These are phyloP conservation scores for Drosophila histrio DNA, from an alignment of 2,888 invertebrate genomes.

Conservation along the genomic window DNA sequence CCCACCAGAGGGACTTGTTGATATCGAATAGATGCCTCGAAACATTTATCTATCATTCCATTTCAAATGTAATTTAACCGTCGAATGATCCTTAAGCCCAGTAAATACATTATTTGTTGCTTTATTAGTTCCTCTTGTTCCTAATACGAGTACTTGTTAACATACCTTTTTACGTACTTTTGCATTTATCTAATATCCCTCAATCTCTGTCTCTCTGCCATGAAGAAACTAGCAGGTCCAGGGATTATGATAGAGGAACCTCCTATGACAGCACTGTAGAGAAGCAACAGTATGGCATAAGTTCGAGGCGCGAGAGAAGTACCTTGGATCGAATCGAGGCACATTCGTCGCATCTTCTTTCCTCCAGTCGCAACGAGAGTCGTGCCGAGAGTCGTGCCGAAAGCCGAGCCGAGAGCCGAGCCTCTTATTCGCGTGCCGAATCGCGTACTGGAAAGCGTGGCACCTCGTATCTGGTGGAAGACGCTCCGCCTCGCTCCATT, in stretches of 20 bases:
- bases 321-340: constrained; percentile 62
- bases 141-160: constrained; percentile 13
- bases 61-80: constrained; percentile 9
- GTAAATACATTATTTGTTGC: constrained; percentile 2
- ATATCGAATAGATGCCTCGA: constrained; percentile 39
- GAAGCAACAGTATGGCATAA: constrained; percentile 59
- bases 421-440: constrained; percentile 60
- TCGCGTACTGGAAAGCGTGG: constrained; percentile 48
- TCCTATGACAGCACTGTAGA: constrained; percentile 78
- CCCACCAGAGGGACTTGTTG: constrained; percentile 4
- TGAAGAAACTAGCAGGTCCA: constrained; percentile 66
- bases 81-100: not conserved
- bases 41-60: constrained; percentile 10
- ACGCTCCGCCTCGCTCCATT: constrained; percentile 79
- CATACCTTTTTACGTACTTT: not conserved
- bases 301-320: constrained; percentile 63
- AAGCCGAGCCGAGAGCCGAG: constrained; percentile 58
- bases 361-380: constrained; percentile 62
- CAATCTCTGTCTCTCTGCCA: not conserved
- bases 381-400: constrained; percentile 68
- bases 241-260: constrained; percentile 76
- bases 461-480: constrained; percentile 56
- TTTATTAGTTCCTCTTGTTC: constrained; percentile 7
- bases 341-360: constrained; percentile 51
- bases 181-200: not conserved